A percentile compares a stretch with the other conserved stretches of the same genome.
phyloP scores from a whole-genome alignment of 35 echinoderm and acorn worm species.

The Lytechinus pictus region DNA sequence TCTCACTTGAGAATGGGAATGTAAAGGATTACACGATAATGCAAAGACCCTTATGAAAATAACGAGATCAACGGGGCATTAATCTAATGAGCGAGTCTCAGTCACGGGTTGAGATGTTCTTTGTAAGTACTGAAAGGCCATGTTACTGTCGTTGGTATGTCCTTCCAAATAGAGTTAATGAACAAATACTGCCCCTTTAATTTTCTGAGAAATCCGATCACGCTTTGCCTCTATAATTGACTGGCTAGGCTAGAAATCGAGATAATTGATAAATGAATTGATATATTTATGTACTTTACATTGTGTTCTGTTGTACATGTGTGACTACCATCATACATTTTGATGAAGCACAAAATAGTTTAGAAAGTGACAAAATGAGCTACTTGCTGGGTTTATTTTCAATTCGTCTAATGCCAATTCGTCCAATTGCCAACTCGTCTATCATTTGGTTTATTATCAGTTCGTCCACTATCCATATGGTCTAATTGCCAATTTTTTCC shows the following conservation, averaged over 20 bases:
- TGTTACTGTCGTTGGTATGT: background rate
- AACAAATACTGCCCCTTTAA: background rate
- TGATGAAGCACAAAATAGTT: too few relatives aligned
- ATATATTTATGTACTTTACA: too few relatives aligned
- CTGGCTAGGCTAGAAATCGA: background rate
- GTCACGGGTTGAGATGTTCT: background rate
- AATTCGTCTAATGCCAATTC: too few relatives aligned
- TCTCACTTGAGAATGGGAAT: background rate
- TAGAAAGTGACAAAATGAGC: too few relatives aligned
- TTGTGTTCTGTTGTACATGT: too few relatives aligned
- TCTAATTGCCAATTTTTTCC: too few relatives aligned
- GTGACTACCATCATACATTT: too few relatives aligned
- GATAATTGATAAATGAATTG: too few relatives aligned
- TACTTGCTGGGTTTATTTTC: too few relatives aligned
- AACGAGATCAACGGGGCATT: background rate
- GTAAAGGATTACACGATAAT: background rate
- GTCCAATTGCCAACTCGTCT: too few relatives aligned
- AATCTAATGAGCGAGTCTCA: background rate
- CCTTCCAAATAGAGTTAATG: background rate
- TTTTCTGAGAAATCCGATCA: background rate
- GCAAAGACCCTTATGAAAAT: conserved; percentile 9
- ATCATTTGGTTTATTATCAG: too few relatives aligned
- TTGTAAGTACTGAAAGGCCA: background rate
- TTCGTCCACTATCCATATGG: too few relatives aligned
- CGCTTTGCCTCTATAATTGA: background rate